phyloP scores from a whole-genome alignment of 2,888 invertebrate species.

The Sinhomidia bicolor region DNA sequence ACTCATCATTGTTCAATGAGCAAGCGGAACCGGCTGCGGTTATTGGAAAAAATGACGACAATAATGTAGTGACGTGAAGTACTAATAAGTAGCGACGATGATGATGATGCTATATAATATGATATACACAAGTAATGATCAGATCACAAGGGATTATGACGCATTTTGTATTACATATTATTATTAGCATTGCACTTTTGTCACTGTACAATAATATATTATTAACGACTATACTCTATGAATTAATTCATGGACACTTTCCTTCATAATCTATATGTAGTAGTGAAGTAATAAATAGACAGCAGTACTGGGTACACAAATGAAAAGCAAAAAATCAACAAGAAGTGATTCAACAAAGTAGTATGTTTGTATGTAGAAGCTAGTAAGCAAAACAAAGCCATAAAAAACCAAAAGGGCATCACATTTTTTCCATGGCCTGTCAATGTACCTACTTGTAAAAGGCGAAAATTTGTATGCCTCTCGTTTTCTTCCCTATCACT shows the following conservation, averaged over 20 bases:
- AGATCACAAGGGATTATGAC: conserved; percentile 45
- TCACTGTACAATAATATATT: background rate
- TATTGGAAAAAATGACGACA: conserved; percentile 17
- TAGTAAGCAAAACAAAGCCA: no score
- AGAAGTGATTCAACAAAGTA: background rate
- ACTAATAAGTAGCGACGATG: background rate
- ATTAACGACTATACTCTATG: background rate
- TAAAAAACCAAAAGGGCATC: background rate
- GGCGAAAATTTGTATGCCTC: no score
- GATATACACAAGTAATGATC: conserved; percentile 22
- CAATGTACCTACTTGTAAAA: no score
- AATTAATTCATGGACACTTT: conserved; percentile 64
- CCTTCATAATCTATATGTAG: background rate
- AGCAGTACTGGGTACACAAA: background rate
- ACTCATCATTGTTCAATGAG: background rate
- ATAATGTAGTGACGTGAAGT: background rate
- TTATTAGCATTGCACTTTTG: background rate
- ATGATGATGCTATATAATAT: conserved; percentile 8
- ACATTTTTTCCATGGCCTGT: no score
- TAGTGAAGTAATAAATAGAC: background rate
- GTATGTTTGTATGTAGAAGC: background rate
- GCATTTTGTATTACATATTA: conserved; percentile 35
- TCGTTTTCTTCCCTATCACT: no score
- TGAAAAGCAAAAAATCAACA: background rate
- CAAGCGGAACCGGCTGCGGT: conserved; percentile 14